Evolutionary conservation across 35 echinoderm and acorn worm genomes (phyloP).

Genomic region (Apostichopus californicus): DNA sequence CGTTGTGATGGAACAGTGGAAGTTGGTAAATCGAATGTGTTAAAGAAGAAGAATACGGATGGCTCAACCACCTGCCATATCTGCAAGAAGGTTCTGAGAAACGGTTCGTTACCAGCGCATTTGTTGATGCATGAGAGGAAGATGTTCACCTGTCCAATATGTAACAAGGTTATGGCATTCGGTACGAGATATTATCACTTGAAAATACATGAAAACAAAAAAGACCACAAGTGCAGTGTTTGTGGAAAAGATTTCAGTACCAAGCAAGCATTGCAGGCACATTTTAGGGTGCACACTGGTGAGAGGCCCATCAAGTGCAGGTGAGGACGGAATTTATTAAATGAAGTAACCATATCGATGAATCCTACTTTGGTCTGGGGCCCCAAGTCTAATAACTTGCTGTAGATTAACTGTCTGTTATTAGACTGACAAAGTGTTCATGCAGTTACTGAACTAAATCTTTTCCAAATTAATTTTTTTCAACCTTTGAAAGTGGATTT

Average conservation of each 20-base stretch:
- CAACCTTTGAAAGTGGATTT: too few relatives aligned
- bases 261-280: background rate
- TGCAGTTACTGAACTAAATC: too few relatives aligned
- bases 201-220: constrained; percentile 14
- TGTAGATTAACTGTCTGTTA: too few relatives aligned
- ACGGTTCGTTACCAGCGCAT: background rate
- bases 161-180: constrained; percentile 30
- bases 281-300: constrained; percentile 37
- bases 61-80: constrained; percentile 11
- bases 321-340: too few relatives aligned
- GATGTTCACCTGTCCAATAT: constrained; percentile 43
- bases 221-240: background rate
- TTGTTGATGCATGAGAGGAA: background rate
- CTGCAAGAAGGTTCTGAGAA: constrained; percentile 2
- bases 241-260: constrained; percentile 39
- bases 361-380: too few relatives aligned
- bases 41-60: background rate
- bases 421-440: too few relatives aligned
- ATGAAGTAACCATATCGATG: too few relatives aligned
- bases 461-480: too few relatives aligned
- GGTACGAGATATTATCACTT: constrained; percentile 10
- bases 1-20: background rate
- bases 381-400: too few relatives aligned
- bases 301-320: background rate
- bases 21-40: background rate